Conservation (phyloP, 2,888 invertebrate species). For the Pollenia labialis region DNA sequence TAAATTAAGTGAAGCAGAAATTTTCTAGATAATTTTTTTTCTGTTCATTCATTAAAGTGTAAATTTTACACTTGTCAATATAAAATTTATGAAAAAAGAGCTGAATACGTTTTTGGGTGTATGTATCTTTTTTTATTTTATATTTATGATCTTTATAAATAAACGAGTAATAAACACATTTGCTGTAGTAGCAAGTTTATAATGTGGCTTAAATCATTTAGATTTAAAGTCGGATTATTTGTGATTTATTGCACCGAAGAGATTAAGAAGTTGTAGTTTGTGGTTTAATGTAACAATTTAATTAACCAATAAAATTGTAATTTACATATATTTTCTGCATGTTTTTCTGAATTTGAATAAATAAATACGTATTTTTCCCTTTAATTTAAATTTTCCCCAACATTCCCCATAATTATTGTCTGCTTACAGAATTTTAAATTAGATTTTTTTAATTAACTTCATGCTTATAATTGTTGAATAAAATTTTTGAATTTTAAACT, state of each 20-base stretch:
- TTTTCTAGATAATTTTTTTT: constrained; percentile 61
- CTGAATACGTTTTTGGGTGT: neutral
- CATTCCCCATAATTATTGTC: too few species aligned
- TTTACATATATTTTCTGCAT: too few species aligned
- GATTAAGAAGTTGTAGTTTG: constrained; percentile 7
- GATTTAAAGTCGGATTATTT: constrained; percentile 14
- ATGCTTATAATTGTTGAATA: too few species aligned
- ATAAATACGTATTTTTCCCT: too few species aligned
- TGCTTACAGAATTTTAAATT: too few species aligned
- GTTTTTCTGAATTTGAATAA: too few species aligned
- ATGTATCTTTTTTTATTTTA: constrained; percentile 7
- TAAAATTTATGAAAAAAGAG: constrained; percentile 47
- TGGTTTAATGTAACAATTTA: too few species aligned
- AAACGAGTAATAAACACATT: constrained; percentile 25
- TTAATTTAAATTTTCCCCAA: too few species aligned
- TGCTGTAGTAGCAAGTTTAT: neutral
- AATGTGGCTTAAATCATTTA: constrained; percentile 21
- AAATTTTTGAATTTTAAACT: neutral
- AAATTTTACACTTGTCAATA: constrained; percentile 65
- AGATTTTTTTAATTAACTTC: too few species aligned
- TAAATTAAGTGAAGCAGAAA: constrained; percentile 68
- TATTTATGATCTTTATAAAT: constrained; percentile 38
- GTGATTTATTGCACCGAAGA: constrained; percentile 25
- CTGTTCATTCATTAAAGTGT: constrained; percentile 58
- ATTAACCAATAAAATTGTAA: too few species aligned